A percentile compares a stretch with the other conserved stretches of the same genome.
These are phyloP conservation scores for Drosophila pectinifera DNA, from an alignment of 1,140 invertebrate genomes.

Conservation along the genomic window DNA sequence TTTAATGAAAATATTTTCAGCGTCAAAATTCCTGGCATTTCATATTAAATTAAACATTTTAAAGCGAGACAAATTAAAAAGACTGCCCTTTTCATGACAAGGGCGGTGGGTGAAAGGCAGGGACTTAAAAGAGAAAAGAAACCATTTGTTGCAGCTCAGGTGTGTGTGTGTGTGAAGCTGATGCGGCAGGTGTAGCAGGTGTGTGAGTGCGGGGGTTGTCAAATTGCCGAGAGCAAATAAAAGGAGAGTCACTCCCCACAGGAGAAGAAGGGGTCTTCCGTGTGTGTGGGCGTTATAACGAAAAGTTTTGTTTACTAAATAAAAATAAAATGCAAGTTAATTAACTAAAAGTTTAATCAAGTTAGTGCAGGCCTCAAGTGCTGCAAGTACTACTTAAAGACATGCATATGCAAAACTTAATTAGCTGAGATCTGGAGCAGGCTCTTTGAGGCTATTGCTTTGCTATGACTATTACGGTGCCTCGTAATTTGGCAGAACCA, in stretches of 20 bases:
- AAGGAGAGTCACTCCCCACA: slow-evolving; percentile 12
- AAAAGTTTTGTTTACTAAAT: slow-evolving; percentile 80
- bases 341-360: slow-evolving; percentile 77
- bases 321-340: slow-evolving; percentile 80
- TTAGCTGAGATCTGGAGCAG: slow-evolving; percentile 35
- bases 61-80: slow-evolving; percentile 20
- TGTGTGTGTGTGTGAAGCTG: neutral
- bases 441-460: slow-evolving; percentile 12
- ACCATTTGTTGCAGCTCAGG: slow-evolving; percentile 34
- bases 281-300: slow-evolving; percentile 25
- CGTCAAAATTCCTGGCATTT: slow-evolving; percentile 5
- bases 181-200: slow-evolving; percentile 25
- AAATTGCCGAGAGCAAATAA: slow-evolving; percentile 53
- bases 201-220: slow-evolving; percentile 19
- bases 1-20: neutral
- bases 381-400: slow-evolving; percentile 9
- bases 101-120: neutral
- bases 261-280: slow-evolving; percentile 1
- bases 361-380: slow-evolving; percentile 69
- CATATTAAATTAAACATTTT: slow-evolving; percentile 3
- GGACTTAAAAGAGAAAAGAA: slow-evolving; percentile 10
- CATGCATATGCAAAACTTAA: slow-evolving; percentile 53
- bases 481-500: slow-evolving; percentile 29
- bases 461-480: too few relatives aligned
- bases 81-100: neutral